These are phyloP conservation scores for Euphydryas editha DNA, from an alignment of 2,888 invertebrate species.

Conservation along the genomic window DNA sequence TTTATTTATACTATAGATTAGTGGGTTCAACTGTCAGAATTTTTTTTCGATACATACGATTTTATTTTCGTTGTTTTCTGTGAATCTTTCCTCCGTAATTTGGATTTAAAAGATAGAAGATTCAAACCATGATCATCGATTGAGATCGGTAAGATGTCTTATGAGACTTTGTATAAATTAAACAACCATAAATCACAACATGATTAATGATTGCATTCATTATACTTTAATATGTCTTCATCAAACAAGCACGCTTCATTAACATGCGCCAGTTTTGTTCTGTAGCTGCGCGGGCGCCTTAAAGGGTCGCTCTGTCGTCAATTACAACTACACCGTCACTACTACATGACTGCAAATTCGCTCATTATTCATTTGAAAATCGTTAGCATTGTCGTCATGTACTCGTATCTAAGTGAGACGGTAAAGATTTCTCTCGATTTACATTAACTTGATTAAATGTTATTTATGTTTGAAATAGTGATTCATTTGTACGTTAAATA, in stretches of 20 bases:
- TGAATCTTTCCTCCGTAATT: too few species aligned
- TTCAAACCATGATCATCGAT: too few species aligned
- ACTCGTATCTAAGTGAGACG: slow-evolving; percentile 3
- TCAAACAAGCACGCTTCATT: slow-evolving; percentile 18
- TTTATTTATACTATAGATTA: too few species aligned
- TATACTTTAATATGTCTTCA: background rate
- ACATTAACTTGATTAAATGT: background rate
- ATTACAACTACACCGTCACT: slow-evolving; percentile 23
- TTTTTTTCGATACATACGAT: too few species aligned
- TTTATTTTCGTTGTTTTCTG: too few species aligned
- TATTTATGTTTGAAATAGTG: background rate
- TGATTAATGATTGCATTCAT: background rate
- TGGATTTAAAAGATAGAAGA: too few species aligned
- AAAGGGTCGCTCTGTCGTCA: slow-evolving; percentile 26
- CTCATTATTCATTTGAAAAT: slow-evolving; percentile 22
- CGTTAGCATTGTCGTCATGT: slow-evolving; percentile 16
- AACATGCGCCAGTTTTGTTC: slow-evolving; percentile 17
- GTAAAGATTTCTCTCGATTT: slow-evolving; percentile 1
- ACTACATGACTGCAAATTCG: slow-evolving; percentile 17
- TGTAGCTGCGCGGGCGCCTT: slow-evolving; percentile 27
- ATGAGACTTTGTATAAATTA: too few species aligned
- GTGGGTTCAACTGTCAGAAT: too few species aligned
- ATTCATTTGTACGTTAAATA: background rate
- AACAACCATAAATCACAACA: background rate
- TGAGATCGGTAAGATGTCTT: too few species aligned